Evolutionary conservation across 2,113 vertebrate genomes (phyloP).

Genomic region (Lepisosteus oculatus): DNA sequence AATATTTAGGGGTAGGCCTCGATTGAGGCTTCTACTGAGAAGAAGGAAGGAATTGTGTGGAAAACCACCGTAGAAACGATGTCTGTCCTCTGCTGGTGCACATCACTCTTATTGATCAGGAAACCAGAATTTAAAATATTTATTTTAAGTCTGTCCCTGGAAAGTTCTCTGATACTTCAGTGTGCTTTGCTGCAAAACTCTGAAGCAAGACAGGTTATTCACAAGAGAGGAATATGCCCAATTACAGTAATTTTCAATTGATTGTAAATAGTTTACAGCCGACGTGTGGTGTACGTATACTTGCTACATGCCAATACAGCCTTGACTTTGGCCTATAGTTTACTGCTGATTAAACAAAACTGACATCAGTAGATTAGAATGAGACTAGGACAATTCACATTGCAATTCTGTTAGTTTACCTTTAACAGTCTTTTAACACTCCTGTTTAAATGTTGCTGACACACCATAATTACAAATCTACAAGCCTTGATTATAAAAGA

Average conservation of each 20-base stretch:
- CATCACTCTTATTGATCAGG: conserved; percentile 7
- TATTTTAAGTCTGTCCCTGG: conserved; percentile 1
- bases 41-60: neutral
- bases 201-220: conserved; percentile 16
- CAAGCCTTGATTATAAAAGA: conserved; percentile 76
- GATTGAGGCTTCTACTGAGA: neutral
- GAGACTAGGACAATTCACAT: conserved; percentile 94
- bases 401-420: conserved; percentile 91
- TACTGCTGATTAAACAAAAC: conserved; percentile 83
- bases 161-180: neutral
- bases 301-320: conserved; percentile 73
- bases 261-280: conserved; percentile 65
- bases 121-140: neutral
- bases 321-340: conserved; percentile 72
- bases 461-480: conserved; percentile 84
- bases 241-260: conserved; percentile 62
- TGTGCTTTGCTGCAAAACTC: neutral
- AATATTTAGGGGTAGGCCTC: too few relatives aligned
- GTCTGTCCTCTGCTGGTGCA: neutral
- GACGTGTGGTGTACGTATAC: conserved; percentile 66
- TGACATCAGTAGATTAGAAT: conserved; percentile 93
- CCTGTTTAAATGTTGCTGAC: conserved; percentile 88
- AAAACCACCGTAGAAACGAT: neutral
- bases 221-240: conserved; percentile 55
- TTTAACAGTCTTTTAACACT: conserved; percentile 84